phyloP scores from a whole-genome alignment of 2,797 vertebrate genomes.

The Sparidentex hasta region DNA sequence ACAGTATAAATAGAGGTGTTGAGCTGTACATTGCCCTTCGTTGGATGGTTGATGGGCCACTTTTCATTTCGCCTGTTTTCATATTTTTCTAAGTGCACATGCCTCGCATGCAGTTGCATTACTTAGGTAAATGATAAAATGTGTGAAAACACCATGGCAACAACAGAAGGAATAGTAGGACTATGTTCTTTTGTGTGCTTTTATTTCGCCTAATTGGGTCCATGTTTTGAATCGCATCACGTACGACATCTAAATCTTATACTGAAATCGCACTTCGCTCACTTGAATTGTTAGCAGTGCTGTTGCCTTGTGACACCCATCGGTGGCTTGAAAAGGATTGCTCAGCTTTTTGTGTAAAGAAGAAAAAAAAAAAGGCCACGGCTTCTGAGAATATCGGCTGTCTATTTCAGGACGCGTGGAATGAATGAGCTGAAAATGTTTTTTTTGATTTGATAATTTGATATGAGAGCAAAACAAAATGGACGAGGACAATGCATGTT shows the following conservation, averaged over 20 bases:
- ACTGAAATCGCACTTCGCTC: constrained; percentile 55
- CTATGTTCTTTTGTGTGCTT: constrained; percentile 54
- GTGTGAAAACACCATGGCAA: constrained; percentile 77
- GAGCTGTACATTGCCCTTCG: constrained; percentile 57
- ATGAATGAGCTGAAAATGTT: background rate
- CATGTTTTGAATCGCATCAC: constrained; percentile 59
- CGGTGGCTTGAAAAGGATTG: constrained; percentile 33
- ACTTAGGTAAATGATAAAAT: constrained; percentile 70
- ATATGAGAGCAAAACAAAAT: background rate
- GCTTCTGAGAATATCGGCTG: background rate
- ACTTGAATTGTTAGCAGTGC: constrained; percentile 38
- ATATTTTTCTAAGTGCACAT: constrained; percentile 53
- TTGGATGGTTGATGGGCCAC: constrained; percentile 55
- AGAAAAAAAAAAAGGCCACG: background rate
- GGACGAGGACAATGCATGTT: background rate
- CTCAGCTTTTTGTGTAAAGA: constrained; percentile 27
- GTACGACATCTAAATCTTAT: constrained; percentile 43
- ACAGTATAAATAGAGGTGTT: constrained; percentile 75
- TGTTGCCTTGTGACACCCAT: constrained; percentile 45
- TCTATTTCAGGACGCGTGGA: constrained; percentile 1
- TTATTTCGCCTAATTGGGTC: constrained; percentile 54
- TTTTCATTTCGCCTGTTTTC: constrained; percentile 55
- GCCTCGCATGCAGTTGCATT: constrained; percentile 52
- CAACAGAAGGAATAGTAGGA: constrained; percentile 65
- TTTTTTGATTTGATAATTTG: background rate